These are phyloP conservation scores for Drosophila nigricruria DNA, from an alignment of 2,888 invertebrate species.

Conservation along the genomic window DNA sequence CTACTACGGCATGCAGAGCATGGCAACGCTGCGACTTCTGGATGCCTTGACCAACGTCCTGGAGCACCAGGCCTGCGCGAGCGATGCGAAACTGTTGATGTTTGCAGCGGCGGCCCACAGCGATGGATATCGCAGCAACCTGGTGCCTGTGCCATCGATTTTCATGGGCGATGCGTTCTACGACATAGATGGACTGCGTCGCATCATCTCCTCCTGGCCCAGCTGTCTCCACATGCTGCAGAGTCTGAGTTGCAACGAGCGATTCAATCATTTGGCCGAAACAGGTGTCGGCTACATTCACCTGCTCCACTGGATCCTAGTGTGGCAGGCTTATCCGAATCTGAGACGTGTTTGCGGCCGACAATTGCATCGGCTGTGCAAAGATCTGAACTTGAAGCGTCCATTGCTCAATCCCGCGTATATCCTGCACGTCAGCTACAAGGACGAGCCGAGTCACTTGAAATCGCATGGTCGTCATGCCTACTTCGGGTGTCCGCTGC, in stretches of 20 bases:
- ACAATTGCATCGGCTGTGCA: slow-evolving; percentile 12
- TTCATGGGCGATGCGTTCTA: neutral
- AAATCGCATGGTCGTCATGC: neutral
- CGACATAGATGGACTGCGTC: neutral
- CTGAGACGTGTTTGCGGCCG: slow-evolving; percentile 17
- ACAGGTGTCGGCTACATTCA: neutral
- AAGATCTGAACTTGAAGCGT: slow-evolving; percentile 3
- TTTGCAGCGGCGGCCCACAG: neutral
- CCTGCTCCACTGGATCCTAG: slow-evolving; percentile 48
- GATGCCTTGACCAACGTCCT: neutral
- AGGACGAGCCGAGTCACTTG: neutral
- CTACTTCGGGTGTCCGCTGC: slow-evolving; percentile 28
- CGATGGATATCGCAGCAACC: neutral
- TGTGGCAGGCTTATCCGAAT: slow-evolving; percentile 29
- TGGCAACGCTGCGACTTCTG: neutral
- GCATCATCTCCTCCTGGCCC: neutral
- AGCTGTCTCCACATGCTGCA: neutral
- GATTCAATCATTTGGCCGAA: neutral
- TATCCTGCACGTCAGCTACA: slow-evolving; percentile 30
- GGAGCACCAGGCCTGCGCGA: neutral
- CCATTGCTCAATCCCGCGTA: slow-evolving; percentile 10
- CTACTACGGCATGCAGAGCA: neutral
- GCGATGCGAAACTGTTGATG: neutral
- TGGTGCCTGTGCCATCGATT: neutral
- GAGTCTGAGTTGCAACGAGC: neutral